Base-by-base conservation (phyloP, 2,888 invertebrate genomes). In the Microctonus brassicae region DNA sequence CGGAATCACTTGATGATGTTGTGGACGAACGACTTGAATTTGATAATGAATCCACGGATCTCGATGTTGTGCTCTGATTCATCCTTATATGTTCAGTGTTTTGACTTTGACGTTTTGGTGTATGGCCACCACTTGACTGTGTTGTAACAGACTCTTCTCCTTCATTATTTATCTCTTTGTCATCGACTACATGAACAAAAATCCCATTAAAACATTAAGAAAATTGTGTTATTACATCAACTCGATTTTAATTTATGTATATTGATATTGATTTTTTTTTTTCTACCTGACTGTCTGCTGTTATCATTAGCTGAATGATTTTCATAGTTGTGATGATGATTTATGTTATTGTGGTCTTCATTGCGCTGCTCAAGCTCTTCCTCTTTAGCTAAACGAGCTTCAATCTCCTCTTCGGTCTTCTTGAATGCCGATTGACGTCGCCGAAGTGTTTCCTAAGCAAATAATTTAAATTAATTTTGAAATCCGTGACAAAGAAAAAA, bases 371-470 rank as follows among this genome's bases (percentile, higher is more conserved):
- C 79, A 29, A 83, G 82, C 70, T 89, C 89, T 79, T 93, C 93
- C 10, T 91, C 92, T 76, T 91, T 91, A 2, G 92, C 90, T 75
- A 94, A 89, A 83, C 86, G 89, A 57, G 92, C 92, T 83, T 94
- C 94, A 76, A 94, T 94, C 82, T 94, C 94, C 64, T 92, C 91
- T 82, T 94, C 91, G n/a, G 92, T 93, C 79, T 92, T 92, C 82
- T 92, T 91, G 87, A 94, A 94, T 63, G 94, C 92, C 69, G 89
- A 88, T 78, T 92, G 91, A 77, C 92, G 91, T 73, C 91, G 90
- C 73, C 89, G 89, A 82, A 93, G 90, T 70, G 90, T 90, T 82
- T 92, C 91, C 93, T 93, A 11, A 36, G 6, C 7, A 57, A 6
- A 57, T 55, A 55, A 47, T 34, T n/a, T 0, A 5, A 29, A 29